These are phyloP conservation scores for Pampusana beccarii DNA, from an alignment of 2,113 vertebrate genomes.

Conservation along the genomic window DNA sequence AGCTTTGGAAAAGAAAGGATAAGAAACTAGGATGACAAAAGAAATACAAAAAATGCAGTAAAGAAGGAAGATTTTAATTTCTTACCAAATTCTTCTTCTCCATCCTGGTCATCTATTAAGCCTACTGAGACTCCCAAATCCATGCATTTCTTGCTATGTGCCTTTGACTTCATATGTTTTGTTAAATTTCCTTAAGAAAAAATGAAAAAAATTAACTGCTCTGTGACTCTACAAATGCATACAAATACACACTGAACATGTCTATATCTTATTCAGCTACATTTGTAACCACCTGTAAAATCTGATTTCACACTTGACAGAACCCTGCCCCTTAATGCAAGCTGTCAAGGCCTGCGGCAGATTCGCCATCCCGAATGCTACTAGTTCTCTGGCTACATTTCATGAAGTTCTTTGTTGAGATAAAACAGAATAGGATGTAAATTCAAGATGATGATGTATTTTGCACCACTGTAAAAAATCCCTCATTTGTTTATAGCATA, in stretches of 20 bases:
- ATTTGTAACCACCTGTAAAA: not conserved
- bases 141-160: conserved; percentile 98
- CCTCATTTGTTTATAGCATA: not conserved
- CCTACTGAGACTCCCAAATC: conserved; percentile 92
- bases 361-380: not conserved
- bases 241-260: not conserved
- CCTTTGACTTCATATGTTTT: conserved; percentile 99
- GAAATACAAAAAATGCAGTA: not conserved
- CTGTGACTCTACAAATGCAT: not conserved
- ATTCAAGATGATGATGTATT: not conserved
- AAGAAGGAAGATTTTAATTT: conserved; percentile 29
- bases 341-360: not conserved
- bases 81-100: conserved; percentile 96
- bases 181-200: conserved; percentile 91
- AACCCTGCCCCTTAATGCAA: not conserved
- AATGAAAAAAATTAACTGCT: not conserved
- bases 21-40: not conserved
- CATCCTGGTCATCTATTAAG: conserved; percentile 90
- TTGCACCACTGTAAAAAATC: not conserved
- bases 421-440: not conserved
- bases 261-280: not conserved
- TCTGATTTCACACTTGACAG: not conserved
- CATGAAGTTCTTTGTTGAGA: not conserved
- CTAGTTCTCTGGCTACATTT: not conserved
- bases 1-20: not conserved